Evolutionary conservation across 2,888 invertebrate species (phyloP).

Genomic region (Dione juno): DNA sequence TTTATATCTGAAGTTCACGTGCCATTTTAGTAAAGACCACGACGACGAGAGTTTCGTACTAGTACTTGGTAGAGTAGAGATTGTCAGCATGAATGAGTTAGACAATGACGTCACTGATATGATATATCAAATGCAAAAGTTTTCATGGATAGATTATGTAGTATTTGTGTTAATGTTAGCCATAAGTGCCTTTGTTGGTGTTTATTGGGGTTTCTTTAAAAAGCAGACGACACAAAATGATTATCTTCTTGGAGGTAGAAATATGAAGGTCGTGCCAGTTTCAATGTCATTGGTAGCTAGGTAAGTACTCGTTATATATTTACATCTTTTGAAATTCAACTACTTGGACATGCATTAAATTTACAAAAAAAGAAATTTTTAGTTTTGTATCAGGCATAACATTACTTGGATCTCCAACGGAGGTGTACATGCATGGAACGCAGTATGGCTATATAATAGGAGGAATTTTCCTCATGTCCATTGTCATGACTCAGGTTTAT

Average conservation of each 20-base stretch:
- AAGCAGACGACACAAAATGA: constrained; percentile 85
- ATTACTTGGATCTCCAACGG: constrained; percentile 90
- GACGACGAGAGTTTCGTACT: background rate
- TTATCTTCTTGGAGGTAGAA: constrained; percentile 91
- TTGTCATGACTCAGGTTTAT: constrained; percentile 86
- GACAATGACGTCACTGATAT: constrained; percentile 31
- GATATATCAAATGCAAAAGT: constrained; percentile 84
- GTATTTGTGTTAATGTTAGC: constrained; percentile 90
- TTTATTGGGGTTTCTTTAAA: constrained; percentile 91
- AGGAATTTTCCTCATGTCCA: constrained; percentile 86
- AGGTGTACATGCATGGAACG: constrained; percentile 91
- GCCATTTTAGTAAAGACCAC: constrained; percentile 52
- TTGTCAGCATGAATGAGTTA: constrained; percentile 40
- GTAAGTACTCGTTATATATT: constrained; percentile 64
- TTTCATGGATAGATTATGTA: constrained; percentile 89
- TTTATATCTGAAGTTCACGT: constrained; percentile 59
- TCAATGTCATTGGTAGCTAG: constrained; percentile 93
- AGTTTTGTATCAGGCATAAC: constrained; percentile 91
- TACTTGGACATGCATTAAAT: background rate
- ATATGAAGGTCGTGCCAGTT: constrained; percentile 92
- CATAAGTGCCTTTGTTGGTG: constrained; percentile 89
- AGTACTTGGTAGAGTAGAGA: constrained; percentile 42
- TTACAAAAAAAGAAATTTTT: too few relatives aligned
- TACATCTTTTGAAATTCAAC: background rate
- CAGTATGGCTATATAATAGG: constrained; percentile 87